Conservation (phyloP, 1,140 invertebrate genomes). For the Brachionus rubens region DNA sequence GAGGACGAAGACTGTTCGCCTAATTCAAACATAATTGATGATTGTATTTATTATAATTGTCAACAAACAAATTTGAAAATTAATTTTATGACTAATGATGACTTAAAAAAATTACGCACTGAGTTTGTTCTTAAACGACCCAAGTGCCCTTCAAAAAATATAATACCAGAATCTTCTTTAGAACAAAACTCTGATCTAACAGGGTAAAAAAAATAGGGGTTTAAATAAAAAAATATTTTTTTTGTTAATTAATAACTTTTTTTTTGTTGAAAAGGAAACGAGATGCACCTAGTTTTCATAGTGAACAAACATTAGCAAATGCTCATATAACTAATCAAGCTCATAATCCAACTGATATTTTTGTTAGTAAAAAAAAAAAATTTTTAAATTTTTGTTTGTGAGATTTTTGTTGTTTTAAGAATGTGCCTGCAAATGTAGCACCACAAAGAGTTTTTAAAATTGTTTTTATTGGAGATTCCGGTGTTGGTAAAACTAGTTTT, state of each 20-base stretch:
- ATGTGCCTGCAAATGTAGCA: slow-evolving; percentile 19
- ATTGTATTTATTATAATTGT: slow-evolving; percentile 5
- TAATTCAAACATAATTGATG: not conserved
- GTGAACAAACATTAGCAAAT: too few relatives aligned
- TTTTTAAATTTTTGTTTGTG: not conserved
- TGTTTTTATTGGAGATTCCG: slow-evolving; percentile 60
- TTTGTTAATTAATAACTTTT: too few relatives aligned
- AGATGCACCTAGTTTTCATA: too few relatives aligned
- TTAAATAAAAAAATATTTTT: too few relatives aligned
- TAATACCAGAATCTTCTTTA: too few relatives aligned
- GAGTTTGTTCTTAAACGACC: not conserved
- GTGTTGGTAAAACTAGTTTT: slow-evolving; percentile 66
- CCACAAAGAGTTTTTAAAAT: slow-evolving; percentile 46
- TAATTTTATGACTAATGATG: slow-evolving; percentile 23
- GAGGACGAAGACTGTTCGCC: not conserved
- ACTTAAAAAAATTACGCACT: slow-evolving; percentile 15
- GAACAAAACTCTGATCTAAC: too few relatives aligned
- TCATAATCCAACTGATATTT: too few relatives aligned
- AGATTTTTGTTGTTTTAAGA: slow-evolving; percentile 5
- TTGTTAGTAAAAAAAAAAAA: too few relatives aligned
- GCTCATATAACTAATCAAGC: too few relatives aligned
- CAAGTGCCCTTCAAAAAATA: too few relatives aligned
- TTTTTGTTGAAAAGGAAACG: too few relatives aligned
- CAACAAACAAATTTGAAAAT: slow-evolving; percentile 33
- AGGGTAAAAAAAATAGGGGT: too few relatives aligned